phyloP scores from a whole-genome alignment of 2,888 invertebrate species.

The Agriopis leucophaearia region DNA sequence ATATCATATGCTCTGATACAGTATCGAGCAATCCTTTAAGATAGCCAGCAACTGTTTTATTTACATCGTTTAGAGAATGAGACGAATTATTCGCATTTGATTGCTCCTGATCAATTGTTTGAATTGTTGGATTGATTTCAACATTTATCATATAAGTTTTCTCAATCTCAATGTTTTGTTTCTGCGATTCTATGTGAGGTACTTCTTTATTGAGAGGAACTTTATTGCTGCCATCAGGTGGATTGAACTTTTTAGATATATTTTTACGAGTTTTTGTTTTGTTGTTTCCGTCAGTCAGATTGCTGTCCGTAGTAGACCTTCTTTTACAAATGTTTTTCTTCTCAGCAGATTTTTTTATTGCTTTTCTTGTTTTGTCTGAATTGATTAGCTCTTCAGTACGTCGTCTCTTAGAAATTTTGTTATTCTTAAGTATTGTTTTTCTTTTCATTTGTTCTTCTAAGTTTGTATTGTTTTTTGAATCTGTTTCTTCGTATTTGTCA shows the following conservation, averaged over 20 bases:
- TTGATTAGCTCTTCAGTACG: neutral
- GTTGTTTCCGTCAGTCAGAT: neutral
- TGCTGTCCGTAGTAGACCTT: neutral
- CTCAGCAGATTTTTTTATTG: neutral
- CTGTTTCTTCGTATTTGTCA: neutral
- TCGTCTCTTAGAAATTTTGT: neutral
- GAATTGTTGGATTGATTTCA: conserved; percentile 6
- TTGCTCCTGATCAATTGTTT: neutral
- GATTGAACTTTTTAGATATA: neutral
- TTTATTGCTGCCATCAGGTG: neutral
- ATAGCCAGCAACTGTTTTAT: neutral
- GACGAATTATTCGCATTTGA: neutral
- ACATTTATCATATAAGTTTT: neutral
- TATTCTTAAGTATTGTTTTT: neutral
- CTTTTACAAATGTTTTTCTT: neutral
- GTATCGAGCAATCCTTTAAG: conserved; percentile 30
- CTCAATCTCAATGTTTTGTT: neutral
- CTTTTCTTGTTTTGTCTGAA: neutral
- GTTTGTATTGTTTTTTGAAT: neutral
- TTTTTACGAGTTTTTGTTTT: neutral
- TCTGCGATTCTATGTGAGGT: neutral
- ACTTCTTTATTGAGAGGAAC: neutral
- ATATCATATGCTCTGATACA: conserved; percentile 51
- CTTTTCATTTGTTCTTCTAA: neutral
- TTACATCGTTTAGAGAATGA: neutral